A percentile compares a stretch with the other conserved stretches of the same genome.
Evolutionary conservation across 2,113 vertebrate species (phyloP).

Genomic region (Syrrhaptes paradoxus): DNA sequence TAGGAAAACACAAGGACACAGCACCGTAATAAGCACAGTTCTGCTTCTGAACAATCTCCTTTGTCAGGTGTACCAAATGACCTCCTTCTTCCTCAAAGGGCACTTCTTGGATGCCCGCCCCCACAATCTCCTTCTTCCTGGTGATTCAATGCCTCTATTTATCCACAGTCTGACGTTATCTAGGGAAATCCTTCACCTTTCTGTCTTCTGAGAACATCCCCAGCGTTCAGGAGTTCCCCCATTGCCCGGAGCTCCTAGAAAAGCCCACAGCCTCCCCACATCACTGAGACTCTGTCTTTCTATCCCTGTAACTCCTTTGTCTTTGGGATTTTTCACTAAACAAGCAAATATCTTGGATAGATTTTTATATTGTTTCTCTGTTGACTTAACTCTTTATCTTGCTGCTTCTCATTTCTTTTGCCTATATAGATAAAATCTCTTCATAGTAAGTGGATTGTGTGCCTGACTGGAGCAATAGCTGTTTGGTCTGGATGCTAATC

Average conservation of each 20-base stretch:
- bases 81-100: not conserved
- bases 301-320: slow-evolving; percentile 33
- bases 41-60: not conserved
- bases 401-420: slow-evolving; percentile 3
- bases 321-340: not conserved
- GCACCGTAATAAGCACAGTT: not conserved
- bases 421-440: not conserved
- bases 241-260: not conserved
- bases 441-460: not conserved
- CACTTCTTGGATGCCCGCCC: not conserved
- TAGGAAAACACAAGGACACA: not conserved
- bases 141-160: slow-evolving; percentile 25
- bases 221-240: not conserved
- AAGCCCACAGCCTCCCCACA: not conserved
- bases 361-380: not conserved
- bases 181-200: not conserved
- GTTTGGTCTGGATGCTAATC: not conserved
- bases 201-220: not conserved
- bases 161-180: not conserved
- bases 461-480: slow-evolving; percentile 6
- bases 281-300: not conserved
- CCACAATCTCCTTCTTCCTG: not conserved
- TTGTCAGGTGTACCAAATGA: not conserved
- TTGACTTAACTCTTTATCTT: slow-evolving; percentile 3
- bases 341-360: not conserved